These are phyloP conservation scores for Microctenopoma steveboyesi DNA, from an alignment of 2,797 vertebrate genomes.

Conservation along the genomic window DNA sequence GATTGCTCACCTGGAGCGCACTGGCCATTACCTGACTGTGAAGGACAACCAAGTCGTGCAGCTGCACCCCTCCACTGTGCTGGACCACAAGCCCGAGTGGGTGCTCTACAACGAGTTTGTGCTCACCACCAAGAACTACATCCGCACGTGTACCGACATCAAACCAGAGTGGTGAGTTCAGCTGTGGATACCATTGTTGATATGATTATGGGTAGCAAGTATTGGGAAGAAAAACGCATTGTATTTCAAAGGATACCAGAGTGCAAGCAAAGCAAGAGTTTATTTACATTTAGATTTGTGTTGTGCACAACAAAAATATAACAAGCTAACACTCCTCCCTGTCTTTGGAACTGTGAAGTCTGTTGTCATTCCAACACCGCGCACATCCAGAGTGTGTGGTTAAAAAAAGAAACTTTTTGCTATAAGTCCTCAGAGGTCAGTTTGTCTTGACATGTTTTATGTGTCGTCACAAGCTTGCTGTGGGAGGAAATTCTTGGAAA, in stretches of 20 bases:
- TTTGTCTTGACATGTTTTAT: neutral
- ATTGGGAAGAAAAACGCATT: too few relatives aligned
- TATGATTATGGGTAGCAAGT: too few relatives aligned
- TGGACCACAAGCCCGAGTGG: conserved; percentile 99
- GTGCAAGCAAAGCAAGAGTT: too few relatives aligned
- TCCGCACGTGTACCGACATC: conserved; percentile 97
- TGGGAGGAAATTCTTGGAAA: neutral
- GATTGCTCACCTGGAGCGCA: conserved; percentile 97
- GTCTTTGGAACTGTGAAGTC: neutral
- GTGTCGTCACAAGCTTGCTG: neutral
- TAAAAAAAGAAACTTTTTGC: neutral
- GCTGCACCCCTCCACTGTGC: conserved; percentile 96
- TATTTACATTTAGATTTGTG: too few relatives aligned
- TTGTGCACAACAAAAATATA: too few relatives aligned
- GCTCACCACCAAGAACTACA: conserved; percentile 98
- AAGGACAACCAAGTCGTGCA: conserved; percentile 99
- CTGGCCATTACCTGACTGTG: conserved; percentile 97
- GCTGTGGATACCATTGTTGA: neutral
- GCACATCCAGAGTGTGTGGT: neutral
- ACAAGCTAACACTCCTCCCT: too few relatives aligned
- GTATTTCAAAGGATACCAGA: too few relatives aligned
- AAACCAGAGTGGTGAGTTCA: conserved; percentile 95
- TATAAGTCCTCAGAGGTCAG: neutral
- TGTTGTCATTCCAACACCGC: too few relatives aligned
- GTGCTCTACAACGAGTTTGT: conserved; percentile 99